These are phyloP conservation scores for Trissonchulus sp. DNA, from an alignment of 2,888 invertebrate genomes.

Conservation along the genomic window DNA sequence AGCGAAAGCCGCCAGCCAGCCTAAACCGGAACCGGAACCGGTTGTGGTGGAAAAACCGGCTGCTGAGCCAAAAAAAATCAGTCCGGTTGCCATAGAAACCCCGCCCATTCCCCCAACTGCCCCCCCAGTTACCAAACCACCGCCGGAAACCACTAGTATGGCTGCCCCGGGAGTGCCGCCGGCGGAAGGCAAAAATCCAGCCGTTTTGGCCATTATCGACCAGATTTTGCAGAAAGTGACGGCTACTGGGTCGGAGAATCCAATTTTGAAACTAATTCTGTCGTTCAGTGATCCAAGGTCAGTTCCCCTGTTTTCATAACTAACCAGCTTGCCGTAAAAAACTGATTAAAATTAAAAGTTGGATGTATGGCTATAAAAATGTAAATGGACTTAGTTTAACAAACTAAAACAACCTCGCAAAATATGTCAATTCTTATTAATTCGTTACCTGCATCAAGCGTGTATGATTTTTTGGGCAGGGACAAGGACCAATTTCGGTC, in stretches of 20 bases:
- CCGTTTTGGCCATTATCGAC: not conserved
- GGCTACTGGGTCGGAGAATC: not conserved
- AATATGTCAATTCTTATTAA: too few species aligned
- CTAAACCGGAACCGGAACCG: not conserved
- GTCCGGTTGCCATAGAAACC: too few species aligned
- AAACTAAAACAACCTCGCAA: too few species aligned
- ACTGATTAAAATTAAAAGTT: too few species aligned
- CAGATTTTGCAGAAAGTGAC: not conserved
- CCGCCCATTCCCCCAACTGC: too few species aligned
- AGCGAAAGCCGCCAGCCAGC: not conserved
- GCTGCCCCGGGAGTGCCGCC: not conserved
- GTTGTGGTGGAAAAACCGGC: not conserved
- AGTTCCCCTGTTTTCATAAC: too few species aligned
- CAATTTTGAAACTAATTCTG: constrained; percentile 13
- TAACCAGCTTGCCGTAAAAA: too few species aligned
- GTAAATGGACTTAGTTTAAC: too few species aligned
- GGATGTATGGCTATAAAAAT: too few species aligned
- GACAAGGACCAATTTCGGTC: too few species aligned
- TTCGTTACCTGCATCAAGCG: too few species aligned
- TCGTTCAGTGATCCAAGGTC: constrained; percentile 17
- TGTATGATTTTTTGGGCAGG: too few species aligned
- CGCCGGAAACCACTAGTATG: not conserved
- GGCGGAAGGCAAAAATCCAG: not conserved
- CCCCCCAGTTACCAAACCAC: not conserved
- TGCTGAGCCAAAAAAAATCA: not conserved